Evolutionary conservation across 2,888 invertebrate species (phyloP).

Genomic region (Acrobasis repandana): DNA sequence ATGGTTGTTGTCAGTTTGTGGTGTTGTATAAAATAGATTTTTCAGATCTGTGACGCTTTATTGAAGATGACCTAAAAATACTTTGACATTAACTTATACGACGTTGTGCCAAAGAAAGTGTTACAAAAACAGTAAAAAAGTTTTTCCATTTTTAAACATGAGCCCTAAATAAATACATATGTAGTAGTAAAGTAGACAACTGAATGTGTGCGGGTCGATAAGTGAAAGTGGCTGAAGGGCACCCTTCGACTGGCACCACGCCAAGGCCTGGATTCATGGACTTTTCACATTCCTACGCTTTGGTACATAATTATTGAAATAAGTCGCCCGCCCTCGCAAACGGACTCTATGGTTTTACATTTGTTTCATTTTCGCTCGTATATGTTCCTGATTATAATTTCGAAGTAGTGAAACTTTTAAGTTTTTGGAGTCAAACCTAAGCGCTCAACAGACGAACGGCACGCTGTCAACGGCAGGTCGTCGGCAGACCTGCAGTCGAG

Average conservation of each 20-base stretch:
- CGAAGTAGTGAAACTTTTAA: too few species aligned
- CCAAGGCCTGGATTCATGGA: not conserved
- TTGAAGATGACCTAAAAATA: not conserved
- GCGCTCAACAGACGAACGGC: too few species aligned
- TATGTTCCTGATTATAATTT: too few species aligned
- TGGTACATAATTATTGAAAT: too few species aligned
- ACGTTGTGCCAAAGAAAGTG: not conserved
- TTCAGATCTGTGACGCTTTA: not conserved
- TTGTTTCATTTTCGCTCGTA: too few species aligned
- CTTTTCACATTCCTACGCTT: not conserved
- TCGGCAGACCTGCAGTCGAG: too few species aligned
- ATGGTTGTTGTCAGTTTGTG: too few species aligned
- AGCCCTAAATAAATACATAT: not conserved
- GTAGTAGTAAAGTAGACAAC: not conserved
- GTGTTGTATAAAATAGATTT: too few species aligned
- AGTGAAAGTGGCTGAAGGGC: constrained; percentile 10
- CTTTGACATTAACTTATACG: not conserved
- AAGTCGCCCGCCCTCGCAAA: too few species aligned
- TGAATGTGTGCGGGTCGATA: not conserved
- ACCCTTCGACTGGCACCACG: not conserved
- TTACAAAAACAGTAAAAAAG: not conserved
- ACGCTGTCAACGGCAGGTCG: too few species aligned
- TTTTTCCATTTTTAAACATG: not conserved
- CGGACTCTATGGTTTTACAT: too few species aligned
- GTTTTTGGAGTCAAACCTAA: too few species aligned